Conservation (phyloP, 2,888 invertebrate species). For the Digitonthophagus gazella region DNA sequence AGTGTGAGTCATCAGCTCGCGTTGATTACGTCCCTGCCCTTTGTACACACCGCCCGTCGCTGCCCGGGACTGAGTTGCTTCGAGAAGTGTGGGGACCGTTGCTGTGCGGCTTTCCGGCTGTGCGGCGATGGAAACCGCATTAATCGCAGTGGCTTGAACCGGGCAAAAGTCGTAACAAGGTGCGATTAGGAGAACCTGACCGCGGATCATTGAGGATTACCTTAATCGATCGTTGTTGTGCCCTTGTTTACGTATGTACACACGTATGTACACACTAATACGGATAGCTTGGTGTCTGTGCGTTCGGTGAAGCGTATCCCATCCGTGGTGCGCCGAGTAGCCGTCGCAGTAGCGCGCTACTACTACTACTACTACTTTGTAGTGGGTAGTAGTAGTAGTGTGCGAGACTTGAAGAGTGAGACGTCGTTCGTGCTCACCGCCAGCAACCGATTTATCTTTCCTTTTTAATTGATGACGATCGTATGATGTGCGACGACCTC, state of each 20-base stretch:
- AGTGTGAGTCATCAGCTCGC: slow-evolving; percentile 59
- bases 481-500: neutral
- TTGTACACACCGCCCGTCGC: no score
- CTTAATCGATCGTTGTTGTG: neutral
- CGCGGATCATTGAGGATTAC: slow-evolving; percentile 50
- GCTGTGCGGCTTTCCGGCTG: slow-evolving; percentile 50
- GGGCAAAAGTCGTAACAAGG: slow-evolving; percentile 65
- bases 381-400: neutral
- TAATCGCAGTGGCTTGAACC: slow-evolving; percentile 71
- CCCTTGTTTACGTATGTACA: neutral
- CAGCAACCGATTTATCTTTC: neutral
- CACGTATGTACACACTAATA: no score
- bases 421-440: neutral
- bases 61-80: slow-evolving; percentile 68
- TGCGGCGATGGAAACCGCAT: slow-evolving; percentile 56
- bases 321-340: neutral
- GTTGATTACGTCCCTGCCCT: no score
- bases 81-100: slow-evolving; percentile 60
- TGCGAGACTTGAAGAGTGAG: neutral
- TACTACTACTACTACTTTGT: neutral
- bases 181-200: slow-evolving; percentile 66
- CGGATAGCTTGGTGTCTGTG: neutral
- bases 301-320: neutral
- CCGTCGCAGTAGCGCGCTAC: neutral
- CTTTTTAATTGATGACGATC: neutral